Evolutionary conservation across 2,888 invertebrate species (phyloP), one percentile per base, ranked within the genome.

Genomic region (Acronicta leporina): DNA sequence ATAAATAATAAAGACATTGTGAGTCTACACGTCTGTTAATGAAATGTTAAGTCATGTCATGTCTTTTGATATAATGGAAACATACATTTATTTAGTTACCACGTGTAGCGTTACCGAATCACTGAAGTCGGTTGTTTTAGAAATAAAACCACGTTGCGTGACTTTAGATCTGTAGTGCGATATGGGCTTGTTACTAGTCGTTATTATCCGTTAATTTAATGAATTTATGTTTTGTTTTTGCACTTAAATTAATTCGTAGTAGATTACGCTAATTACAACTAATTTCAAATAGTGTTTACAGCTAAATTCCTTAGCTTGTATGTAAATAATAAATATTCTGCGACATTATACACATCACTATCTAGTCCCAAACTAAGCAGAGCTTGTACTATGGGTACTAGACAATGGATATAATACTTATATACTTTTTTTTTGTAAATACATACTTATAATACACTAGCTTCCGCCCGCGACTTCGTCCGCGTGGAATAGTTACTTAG

Each of bases 71-170:
- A 43, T 38, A 43, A 10, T 25, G n/a, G 15, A 44, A 45, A 54
- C 38, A 44, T 45, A 68, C 45, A 20, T 61, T 56, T 67, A 35
- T 68, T 50, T 56, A 50, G 50, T 53, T 53, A 38, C 35, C 10
- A 73, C 30, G 52, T 56, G 49, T 14, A 49, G 25, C 33, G 43
- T 33, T 55, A 73, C 54, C 42, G 48, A 50, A 69, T 61, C 55
- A 53, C 10, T 16, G 38, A 53, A 49, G 56, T 50, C 55, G 55
- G 45, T 41, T 52, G 52, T 49, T 69, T 61, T 35, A 61, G 33
- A 68, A 68, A 68, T 73, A 69, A 60, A 51, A 47, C 50, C 13
- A 41, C 35, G 38, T 69, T 15, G 74, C 69, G 69, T 69, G 69
- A 73, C 62, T 53, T 50, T 56, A 56, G 74, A 53, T 68, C 55